These are phyloP conservation scores for Esperia sulphurella DNA, from an alignment of 2,888 invertebrate species.

Conservation along the genomic window DNA sequence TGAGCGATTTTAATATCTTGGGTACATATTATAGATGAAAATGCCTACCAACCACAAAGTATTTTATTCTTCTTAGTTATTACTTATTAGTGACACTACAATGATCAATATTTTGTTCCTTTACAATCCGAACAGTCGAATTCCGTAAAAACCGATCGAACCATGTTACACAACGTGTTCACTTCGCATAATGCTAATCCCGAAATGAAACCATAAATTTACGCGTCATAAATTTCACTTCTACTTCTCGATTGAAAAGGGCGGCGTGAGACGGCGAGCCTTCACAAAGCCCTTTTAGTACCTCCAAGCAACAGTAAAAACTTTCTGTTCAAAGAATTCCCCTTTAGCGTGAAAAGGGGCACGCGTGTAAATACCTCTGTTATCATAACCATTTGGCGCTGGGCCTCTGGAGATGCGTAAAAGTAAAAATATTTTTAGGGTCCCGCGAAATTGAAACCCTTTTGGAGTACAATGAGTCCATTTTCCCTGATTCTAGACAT, in stretches of 20 bases:
- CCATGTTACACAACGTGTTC: not conserved
- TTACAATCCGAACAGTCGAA: no score
- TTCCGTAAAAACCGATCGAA: no score
- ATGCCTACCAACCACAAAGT: no score
- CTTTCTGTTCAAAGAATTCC: conserved; percentile 46
- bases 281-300: conserved; percentile 53
- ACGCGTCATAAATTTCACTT: conserved; percentile 54
- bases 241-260: conserved; percentile 51
- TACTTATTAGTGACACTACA: no score
- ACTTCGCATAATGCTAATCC: conserved; percentile 10
- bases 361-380: conserved; percentile 44
- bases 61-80: no score
- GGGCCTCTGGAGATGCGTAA: conserved; percentile 24
- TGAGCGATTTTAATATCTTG: no score
- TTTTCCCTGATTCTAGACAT: no score
- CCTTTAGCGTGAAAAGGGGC: conserved; percentile 44
- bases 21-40: no score
- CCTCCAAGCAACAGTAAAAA: conserved; percentile 40
- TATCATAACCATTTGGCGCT: conserved; percentile 29
- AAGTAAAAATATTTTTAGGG: conserved; percentile 20
- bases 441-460: no score
- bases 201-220: conserved; percentile 32
- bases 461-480: no score
- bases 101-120: no score
- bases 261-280: conserved; percentile 34